A percentile compares a stretch with the other conserved stretches of the same genome.
Evolutionary conservation across 2,888 invertebrate genomes (phyloP).

Genomic region (Tinea pellionella): DNA sequence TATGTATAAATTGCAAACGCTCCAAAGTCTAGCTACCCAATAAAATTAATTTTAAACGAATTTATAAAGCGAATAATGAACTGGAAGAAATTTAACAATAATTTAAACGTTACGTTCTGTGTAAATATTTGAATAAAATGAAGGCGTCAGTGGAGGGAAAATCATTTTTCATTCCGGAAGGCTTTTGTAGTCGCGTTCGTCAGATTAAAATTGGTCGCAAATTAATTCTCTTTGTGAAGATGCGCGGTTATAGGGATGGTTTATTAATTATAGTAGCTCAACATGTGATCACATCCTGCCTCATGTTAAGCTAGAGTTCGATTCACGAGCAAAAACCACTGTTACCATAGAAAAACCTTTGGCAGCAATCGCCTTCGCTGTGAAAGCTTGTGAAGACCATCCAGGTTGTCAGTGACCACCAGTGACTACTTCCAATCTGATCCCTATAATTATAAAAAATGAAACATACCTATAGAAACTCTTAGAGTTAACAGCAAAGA

Average conservation of each 20-base stretch:
- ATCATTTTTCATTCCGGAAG: conserved; percentile 25
- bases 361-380: too few species aligned
- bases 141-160: conserved; percentile 19
- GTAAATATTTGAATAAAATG: neutral
- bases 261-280: too few species aligned
- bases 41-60: neutral
- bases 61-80: neutral
- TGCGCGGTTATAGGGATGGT: neutral
- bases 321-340: too few species aligned
- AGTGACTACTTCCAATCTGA: too few species aligned
- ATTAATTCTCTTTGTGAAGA: conserved; percentile 22
- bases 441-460: neutral
- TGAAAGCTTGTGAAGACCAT: too few species aligned
- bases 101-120: neutral
- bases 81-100: neutral
- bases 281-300: too few species aligned
- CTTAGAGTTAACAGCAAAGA: conserved; percentile 79
- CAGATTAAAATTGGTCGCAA: conserved; percentile 33
- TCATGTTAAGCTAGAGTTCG: too few species aligned
- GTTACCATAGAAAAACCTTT: too few species aligned
- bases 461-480: conserved; percentile 75
- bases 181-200: conserved; percentile 26
- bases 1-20: too few species aligned
- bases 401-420: too few species aligned
- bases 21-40: too few species aligned